Percentiles rank a stretch among this genome's conserved stretches.
These are phyloP conservation scores for Cherax quadricarinatus DNA, from an alignment of 1,140 invertebrate genomes.

Conservation along the genomic window DNA sequence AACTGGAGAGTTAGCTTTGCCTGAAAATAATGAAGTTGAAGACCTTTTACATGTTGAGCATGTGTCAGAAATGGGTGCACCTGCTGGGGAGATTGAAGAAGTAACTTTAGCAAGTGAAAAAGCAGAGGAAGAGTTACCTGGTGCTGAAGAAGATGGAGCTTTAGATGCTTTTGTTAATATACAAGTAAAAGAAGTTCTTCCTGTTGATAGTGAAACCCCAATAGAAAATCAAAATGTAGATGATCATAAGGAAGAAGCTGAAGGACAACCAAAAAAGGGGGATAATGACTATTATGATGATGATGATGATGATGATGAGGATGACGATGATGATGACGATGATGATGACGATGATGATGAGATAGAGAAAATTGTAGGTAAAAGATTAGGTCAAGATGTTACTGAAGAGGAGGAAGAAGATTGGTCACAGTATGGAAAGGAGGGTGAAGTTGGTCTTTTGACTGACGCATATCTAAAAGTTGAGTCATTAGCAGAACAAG, in stretches of 20 bases:
- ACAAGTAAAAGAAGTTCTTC: not conserved
- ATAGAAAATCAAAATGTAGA: slow-evolving; percentile 18
- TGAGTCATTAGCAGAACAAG: slow-evolving; percentile 39
- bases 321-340: slow-evolving; percentile 12
- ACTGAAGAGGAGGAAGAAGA: slow-evolving; percentile 55
- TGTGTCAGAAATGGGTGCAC: not conserved
- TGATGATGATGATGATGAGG: not conserved
- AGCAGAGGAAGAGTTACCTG: slow-evolving; percentile 16
- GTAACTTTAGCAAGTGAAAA: not conserved
- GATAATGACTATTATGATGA: slow-evolving; percentile 26
- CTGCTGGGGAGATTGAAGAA: not conserved
- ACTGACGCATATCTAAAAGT: slow-evolving; percentile 46
- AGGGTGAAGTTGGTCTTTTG: slow-evolving; percentile 15
- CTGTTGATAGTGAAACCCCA: not conserved
- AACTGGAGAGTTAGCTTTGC: not conserved
- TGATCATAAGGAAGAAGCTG: slow-evolving; percentile 9
- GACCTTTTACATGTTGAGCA: not conserved
- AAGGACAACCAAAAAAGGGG: not conserved
- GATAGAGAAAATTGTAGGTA: not conserved
- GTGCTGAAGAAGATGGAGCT: not conserved
- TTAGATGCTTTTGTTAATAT: slow-evolving; percentile 7
- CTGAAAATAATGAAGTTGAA: not conserved
- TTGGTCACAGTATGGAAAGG: slow-evolving; percentile 46
- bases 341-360: slow-evolving; percentile 22
- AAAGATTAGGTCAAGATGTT: not conserved